Percentiles rank a stretch among this genome's conserved stretches.
These are phyloP conservation scores for Ectemnius cavifrons DNA, from an alignment of 2,888 invertebrate species.

Conservation along the genomic window DNA sequence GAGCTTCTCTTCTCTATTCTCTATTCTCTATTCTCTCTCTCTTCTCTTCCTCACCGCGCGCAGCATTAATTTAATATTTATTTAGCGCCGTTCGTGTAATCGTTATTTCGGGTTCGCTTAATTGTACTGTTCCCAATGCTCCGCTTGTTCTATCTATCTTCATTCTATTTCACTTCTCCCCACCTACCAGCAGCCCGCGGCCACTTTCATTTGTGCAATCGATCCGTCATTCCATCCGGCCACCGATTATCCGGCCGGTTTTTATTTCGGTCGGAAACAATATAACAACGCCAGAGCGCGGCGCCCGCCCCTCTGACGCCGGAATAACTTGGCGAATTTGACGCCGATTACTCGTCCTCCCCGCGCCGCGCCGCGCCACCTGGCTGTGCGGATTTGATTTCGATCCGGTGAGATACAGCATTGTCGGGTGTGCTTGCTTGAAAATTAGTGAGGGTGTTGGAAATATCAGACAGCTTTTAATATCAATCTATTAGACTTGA, in stretches of 20 bases:
- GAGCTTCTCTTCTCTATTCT: no score
- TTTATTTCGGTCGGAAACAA: constrained; percentile 28
- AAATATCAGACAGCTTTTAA: no score
- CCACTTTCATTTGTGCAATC: constrained; percentile 23
- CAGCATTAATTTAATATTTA: constrained; percentile 31
- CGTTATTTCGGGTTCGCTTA: constrained; percentile 21
- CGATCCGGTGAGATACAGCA: no score
- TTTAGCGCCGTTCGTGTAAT: constrained; percentile 10
- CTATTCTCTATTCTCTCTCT: no score
- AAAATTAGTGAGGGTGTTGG: no score
- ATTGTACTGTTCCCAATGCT: constrained; percentile 11
- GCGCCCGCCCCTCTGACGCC: no score
- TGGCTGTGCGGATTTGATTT: no score
- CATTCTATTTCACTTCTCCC: not conserved
- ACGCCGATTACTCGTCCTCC: no score
- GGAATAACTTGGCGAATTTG: no score
- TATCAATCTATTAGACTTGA: no score
- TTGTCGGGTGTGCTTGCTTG: no score
- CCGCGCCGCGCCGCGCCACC: no score
- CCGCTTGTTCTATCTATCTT: not conserved
- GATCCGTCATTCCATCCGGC: constrained; percentile 6
- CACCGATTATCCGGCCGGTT: constrained; percentile 20
- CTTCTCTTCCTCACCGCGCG: not conserved
- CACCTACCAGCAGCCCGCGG: not conserved
- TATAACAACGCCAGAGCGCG: not conserved